Evolutionary conservation across 1,140 invertebrate species (phyloP), one percentile per base, ranked within the genome.

Genomic region (Sinonovacula constricta): DNA sequence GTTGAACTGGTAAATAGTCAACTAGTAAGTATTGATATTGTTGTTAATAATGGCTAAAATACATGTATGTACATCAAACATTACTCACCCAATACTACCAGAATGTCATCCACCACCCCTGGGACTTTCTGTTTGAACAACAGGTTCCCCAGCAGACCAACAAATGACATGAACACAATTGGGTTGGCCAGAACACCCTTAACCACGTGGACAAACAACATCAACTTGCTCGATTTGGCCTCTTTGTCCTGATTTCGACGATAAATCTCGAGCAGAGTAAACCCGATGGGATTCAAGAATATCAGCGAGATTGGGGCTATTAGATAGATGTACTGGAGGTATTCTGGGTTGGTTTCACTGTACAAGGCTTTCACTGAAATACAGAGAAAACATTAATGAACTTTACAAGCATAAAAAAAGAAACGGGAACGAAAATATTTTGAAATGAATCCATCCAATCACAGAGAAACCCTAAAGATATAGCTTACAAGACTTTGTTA

Each of bases 291-390:
- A 92, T 99, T 99, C 22, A 99, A 92, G 78, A 99, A 94, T 1
- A 96, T 95, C 36, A 99, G 90, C 60, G 96, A 98, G 90, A 99
- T 97, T 2, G 98, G 97, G 28, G 97, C 97, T 24, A 98, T 94
- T 10, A 99, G 91, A 90, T 99, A 99, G 7, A 99, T 91, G 91
- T 98, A 99, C 1, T 94, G 93, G 0, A 96, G 93, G 93, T 96
- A 98, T 86, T 98, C 96, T 7, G 96, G 96, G 92, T 98, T 96
- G 3, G 94, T 94, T 36, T 92, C 88, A 4, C 83, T 74, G 87
- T 94, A 94, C 33, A 94, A 83, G 10, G 93, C 92, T 54, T 88
- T 83, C 36, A 94, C 91, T 91, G 90, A 74, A 85, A 81, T 59
- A 71, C 39, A 72, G 28, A 82, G 24, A 72, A 63, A 24, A 24